Evolutionary conservation across 1,140 invertebrate genomes (phyloP).

Genomic region (Lepidurus arcticus): DNA sequence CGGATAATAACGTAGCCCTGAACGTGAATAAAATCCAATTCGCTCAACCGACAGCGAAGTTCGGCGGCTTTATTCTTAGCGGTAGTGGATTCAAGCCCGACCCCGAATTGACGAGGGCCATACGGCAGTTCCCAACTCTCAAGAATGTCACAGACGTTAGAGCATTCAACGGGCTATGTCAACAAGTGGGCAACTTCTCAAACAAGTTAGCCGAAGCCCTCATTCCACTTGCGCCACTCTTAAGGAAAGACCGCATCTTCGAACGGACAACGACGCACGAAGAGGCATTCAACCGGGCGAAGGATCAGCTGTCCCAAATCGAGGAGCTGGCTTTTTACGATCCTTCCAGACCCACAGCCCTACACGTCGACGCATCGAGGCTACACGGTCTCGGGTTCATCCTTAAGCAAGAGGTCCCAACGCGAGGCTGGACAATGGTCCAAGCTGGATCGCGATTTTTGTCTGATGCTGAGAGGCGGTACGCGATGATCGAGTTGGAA

Average conservation of each 20-base stretch:
- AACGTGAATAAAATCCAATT: background rate
- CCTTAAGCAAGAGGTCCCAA: background rate
- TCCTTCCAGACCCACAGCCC: background rate
- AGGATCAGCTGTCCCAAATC: background rate
- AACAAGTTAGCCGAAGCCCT: constrained; percentile 8
- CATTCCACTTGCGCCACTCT: background rate
- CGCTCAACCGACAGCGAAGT: background rate
- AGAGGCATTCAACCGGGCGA: background rate
- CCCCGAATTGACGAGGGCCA: constrained; percentile 16
- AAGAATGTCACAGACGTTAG: constrained; percentile 31
- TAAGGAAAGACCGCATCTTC: background rate
- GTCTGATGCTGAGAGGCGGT: constrained; percentile 9
- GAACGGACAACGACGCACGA: constrained; percentile 8
- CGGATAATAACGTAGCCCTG: background rate
- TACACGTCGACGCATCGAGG: constrained; percentile 10
- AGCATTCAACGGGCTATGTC: constrained; percentile 32
- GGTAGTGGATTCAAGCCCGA: constrained; percentile 26
- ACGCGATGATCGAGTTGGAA: constrained; percentile 30
- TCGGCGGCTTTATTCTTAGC: background rate
- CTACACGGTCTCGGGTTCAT: background rate
- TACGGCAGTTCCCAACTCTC: constrained; percentile 30
- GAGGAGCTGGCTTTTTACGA: background rate
- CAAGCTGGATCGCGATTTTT: constrained; percentile 7
- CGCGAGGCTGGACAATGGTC: background rate
- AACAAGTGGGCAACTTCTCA: constrained; percentile 32